Evolutionary conservation across 2,113 vertebrate species (phyloP), one percentile per base, ranked within the genome.

Genomic region (Leptocoma aspasia): DNA sequence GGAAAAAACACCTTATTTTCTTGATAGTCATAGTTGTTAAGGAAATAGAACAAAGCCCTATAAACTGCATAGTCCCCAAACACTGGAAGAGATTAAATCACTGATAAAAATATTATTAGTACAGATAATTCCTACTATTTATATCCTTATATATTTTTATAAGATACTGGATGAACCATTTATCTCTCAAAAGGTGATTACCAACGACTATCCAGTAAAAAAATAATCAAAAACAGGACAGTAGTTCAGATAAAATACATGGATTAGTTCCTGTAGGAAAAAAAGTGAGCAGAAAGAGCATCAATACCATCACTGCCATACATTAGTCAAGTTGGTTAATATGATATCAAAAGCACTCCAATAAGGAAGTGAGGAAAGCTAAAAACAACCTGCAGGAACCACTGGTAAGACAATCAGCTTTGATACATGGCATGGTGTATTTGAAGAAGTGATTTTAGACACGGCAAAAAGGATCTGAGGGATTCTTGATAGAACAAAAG

Each of bases 371-470:
- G 22, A 86, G 17, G 35, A 73, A 69, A 80, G 21, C 39, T 63
- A 53, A 53, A 86, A 92, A 60, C 15, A 63, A 41, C 31, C 37
- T 56, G 35, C 70, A 72, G 49, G 75, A 94, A 56, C 27, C 53
- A 49, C 3, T 60, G 28, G 9, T 41, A 64, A 54, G 9, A 73
- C 7, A 28, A 90, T 26, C 35, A 68, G 31, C 11, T 75, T 49
- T 39, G 15, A 75, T 28, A 49, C 5, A 37, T 7, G 9, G 69
- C 2, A 2, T 4, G 44, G 8, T 1, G 1, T 31, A 44, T 44
- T 33, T 72, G 27, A 78, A 87, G 18, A 28, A 73, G 31, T 3
- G 56, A 33, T 84, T 93, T 75, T 30, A 92, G 52, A 44, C 20
- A 20, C 9, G 18, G 44, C 13, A 69, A 42, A 89, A 75, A 71